A percentile compares a stretch with the other conserved stretches of the same genome.
phyloP scores from a whole-genome alignment of 2,113 vertebrate species.

The Lutjanus erythropterus region DNA sequence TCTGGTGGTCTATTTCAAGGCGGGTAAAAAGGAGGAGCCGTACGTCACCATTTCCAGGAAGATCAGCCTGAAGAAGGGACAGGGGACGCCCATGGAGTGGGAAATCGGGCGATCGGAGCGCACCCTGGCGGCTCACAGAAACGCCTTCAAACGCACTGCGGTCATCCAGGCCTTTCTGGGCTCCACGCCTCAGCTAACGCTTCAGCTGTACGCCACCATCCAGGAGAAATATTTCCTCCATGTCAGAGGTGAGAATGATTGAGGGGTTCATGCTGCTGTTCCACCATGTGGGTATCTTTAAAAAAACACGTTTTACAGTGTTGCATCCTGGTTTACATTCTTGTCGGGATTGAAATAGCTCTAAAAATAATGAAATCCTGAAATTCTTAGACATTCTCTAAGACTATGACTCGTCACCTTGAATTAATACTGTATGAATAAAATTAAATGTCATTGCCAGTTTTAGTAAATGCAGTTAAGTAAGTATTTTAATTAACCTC shows the following conservation, averaged over 20 bases:
- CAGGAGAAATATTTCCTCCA: slow-evolving; percentile 88
- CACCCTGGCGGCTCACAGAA: slow-evolving; percentile 89
- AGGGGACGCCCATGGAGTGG: slow-evolving; percentile 88
- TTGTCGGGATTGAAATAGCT: neutral
- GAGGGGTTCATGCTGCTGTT: neutral
- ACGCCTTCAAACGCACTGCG: slow-evolving; percentile 95
- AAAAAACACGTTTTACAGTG: neutral
- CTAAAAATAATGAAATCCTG: neutral
- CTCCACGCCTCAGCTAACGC: slow-evolving; percentile 95
- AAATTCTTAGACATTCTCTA: neutral
- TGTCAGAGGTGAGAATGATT: slow-evolving; percentile 85
- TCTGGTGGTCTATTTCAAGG: slow-evolving; percentile 89
- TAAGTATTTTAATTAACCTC: neutral
- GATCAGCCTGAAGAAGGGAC: slow-evolving; percentile 87
- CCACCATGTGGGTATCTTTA: neutral
- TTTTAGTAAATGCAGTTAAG: neutral
- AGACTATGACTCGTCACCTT: neutral
- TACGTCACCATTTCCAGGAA: slow-evolving; percentile 94
- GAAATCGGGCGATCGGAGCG: slow-evolving; percentile 93
- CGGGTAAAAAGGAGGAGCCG: slow-evolving; percentile 90
- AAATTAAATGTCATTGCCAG: neutral
- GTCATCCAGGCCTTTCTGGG: slow-evolving; percentile 98
- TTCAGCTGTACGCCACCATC: slow-evolving; percentile 94
- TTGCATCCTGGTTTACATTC: neutral
- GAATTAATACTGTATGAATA: neutral